Conservation (phyloP, 2,888 invertebrate genomes). For the Serripes groenlandicus region DNA sequence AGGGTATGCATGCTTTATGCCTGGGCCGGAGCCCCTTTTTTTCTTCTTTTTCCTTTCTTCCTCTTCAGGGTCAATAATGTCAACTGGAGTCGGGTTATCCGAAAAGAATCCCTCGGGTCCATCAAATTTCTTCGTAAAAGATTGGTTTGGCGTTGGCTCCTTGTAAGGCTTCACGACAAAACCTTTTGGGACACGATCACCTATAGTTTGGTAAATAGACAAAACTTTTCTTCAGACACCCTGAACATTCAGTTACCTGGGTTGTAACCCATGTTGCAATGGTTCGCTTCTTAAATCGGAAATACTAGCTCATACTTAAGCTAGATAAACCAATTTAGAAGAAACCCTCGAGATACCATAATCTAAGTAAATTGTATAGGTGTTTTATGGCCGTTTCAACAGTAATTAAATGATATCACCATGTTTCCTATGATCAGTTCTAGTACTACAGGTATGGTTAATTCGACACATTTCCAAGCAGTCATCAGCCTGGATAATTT, state of each 20-base stretch:
- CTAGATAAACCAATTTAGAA: too few species aligned
- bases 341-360: too few species aligned
- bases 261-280: too few species aligned
- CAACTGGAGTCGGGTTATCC: slow-evolving; percentile 42
- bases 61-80: slow-evolving; percentile 21
- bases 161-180: slow-evolving; percentile 54
- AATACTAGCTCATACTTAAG: too few species aligned
- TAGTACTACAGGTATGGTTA: too few species aligned
- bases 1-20: slow-evolving; percentile 8
- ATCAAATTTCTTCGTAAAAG: slow-evolving; percentile 51
- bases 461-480: too few species aligned
- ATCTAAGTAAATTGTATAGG: too few species aligned
- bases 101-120: slow-evolving; percentile 54
- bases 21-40: not conserved
- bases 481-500: too few species aligned
- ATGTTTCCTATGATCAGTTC: too few species aligned
- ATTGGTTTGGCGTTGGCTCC: slow-evolving; percentile 53
- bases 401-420: too few species aligned
- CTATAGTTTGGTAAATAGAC: slow-evolving; percentile 38
- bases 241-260: not conserved
- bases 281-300: too few species aligned
- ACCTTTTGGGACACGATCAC: slow-evolving; percentile 49
- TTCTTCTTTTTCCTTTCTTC: slow-evolving; percentile 21
- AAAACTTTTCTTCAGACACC: not conserved
- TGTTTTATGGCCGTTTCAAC: too few species aligned